phyloP scores from a whole-genome alignment of 2,113 vertebrate genomes.

The Holacanthus passer region DNA sequence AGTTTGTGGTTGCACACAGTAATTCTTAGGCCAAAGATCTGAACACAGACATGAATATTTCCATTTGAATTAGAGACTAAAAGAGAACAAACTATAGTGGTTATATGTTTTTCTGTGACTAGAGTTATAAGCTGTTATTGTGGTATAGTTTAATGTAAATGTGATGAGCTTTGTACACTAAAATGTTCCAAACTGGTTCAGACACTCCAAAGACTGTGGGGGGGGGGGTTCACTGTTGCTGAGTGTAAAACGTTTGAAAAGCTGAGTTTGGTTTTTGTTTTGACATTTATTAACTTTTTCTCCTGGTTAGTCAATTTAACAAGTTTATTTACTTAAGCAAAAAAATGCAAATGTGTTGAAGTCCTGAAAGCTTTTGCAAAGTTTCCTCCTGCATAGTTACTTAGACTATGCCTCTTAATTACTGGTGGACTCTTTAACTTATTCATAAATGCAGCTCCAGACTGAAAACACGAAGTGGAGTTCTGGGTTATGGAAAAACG shows the following conservation, averaged over 20 bases:
- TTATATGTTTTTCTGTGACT: conserved; percentile 2
- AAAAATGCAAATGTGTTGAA: conserved; percentile 50
- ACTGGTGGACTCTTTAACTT: conserved; percentile 62
- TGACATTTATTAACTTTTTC: not conserved
- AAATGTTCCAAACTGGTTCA: not conserved
- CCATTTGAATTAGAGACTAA: not conserved
- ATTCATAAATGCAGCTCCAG: conserved; percentile 72
- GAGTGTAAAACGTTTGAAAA: conserved; percentile 1
- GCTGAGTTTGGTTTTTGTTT: not conserved
- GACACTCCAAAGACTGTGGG: not conserved
- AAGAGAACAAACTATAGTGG: not conserved
- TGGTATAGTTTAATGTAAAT: not conserved
- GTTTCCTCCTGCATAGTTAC: conserved; percentile 55
- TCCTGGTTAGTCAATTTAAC: conserved; percentile 1
- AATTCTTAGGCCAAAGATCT: not conserved
- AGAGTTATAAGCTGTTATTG: not conserved
- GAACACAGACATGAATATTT: not conserved
- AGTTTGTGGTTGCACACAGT: not conserved
- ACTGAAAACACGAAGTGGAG: conserved; percentile 54
- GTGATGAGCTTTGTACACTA: not conserved
- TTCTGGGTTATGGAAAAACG: conserved; percentile 62
- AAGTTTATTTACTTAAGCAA: conserved; percentile 41
- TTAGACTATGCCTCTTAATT: conserved; percentile 66
- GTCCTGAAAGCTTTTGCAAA: conserved; percentile 41
- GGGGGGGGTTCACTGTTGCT: no score